Percentiles rank a stretch among this genome's conserved stretches.
phyloP scores from a whole-genome alignment of 2,888 invertebrate genomes.

The Stenodera caucasica region DNA sequence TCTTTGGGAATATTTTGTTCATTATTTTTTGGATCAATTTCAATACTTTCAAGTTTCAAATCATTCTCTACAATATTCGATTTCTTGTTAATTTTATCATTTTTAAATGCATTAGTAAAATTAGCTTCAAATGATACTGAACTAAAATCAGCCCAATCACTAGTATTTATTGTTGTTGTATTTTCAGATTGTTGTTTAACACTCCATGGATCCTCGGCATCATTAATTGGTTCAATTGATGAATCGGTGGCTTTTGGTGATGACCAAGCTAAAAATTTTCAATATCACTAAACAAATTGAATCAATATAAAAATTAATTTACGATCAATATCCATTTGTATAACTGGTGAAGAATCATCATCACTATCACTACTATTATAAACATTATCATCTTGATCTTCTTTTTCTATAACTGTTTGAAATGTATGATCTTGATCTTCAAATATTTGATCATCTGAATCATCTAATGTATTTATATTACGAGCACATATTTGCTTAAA shows the following conservation, averaged over 20 bases:
- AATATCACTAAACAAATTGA: not conserved
- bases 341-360: constrained; percentile 54
- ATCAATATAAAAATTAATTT: constrained; percentile 37
- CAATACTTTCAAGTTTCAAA: constrained; percentile 41
- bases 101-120: constrained; percentile 33
- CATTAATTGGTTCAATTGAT: constrained; percentile 5
- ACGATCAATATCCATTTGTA: constrained; percentile 57
- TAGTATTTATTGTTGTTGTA: constrained; percentile 23
- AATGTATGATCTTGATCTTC: constrained; percentile 57
- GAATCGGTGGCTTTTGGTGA: constrained; percentile 37
- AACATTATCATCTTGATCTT: constrained; percentile 49
- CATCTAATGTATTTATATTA: constrained; percentile 51
- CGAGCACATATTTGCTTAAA: constrained; percentile 63
- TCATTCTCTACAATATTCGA: constrained; percentile 33
- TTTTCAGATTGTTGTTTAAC: constrained; percentile 14
- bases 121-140: constrained; percentile 45
- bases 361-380: constrained; percentile 58
- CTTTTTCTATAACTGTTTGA: constrained; percentile 58
- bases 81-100: constrained; percentile 2
- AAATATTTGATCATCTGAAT: constrained; percentile 55
- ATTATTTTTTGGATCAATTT: constrained; percentile 28
- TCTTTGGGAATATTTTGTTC: constrained; percentile 21
- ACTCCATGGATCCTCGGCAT: constrained; percentile 48
- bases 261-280: constrained; percentile 49
- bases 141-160: constrained; percentile 57